Percentiles rank a stretch among this genome's conserved stretches.
Conservation (phyloP, 2,113 vertebrate species). For the Upupa epops region DNA sequence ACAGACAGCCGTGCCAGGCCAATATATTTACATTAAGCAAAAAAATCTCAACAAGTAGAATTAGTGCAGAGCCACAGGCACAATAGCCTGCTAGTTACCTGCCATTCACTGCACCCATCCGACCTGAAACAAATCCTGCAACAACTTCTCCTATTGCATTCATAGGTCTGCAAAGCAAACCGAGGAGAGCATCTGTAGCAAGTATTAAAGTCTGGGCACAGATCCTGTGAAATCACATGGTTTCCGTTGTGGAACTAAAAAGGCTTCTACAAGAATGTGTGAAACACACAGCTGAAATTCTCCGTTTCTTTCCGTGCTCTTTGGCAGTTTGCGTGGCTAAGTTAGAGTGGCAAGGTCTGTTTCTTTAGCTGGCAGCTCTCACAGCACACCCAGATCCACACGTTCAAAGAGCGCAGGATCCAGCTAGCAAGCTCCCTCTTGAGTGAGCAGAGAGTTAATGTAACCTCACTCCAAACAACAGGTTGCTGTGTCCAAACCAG, state of each 20-base stretch:
- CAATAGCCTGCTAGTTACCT: conserved; percentile 1
- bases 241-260: conserved; percentile 61
- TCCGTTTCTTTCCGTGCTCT: conserved; percentile 31
- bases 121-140: background rate
- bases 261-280: conserved; percentile 31
- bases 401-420: background rate
- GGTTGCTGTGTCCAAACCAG: background rate
- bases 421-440: background rate
- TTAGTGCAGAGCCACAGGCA: background rate
- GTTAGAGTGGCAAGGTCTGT: background rate
- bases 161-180: conserved; percentile 11
- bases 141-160: background rate
- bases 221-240: conserved; percentile 25
- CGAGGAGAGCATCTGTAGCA: conserved; percentile 32
- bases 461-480: background rate
- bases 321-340: conserved; percentile 7
- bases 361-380: background rate
- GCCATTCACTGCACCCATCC: background rate
- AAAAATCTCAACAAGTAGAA: background rate
- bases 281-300: conserved; percentile 36
- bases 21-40: background rate
- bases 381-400: background rate
- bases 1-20: background rate
- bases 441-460: background rate
- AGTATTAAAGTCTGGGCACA: conserved; percentile 33